Conservation (phyloP, 2,113 vertebrate genomes). For the Dasyprocta punctata region DNA sequence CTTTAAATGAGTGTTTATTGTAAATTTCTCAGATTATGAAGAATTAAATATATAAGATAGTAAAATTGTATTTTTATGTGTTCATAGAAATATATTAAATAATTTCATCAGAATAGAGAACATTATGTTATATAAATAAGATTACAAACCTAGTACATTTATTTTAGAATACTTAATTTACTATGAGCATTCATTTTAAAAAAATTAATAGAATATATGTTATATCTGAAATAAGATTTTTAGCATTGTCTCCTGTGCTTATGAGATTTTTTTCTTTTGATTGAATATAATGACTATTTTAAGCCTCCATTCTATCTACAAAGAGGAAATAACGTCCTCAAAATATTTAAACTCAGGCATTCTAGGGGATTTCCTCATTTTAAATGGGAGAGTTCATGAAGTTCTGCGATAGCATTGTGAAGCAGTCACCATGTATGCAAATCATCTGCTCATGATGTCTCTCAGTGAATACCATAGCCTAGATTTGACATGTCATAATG, state of each 20-base stretch:
- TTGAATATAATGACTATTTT: background rate
- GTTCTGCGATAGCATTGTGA: background rate
- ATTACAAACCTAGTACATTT: background rate
- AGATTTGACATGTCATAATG: background rate
- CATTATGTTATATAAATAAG: background rate
- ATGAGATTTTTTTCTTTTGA: background rate
- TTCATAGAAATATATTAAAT: background rate
- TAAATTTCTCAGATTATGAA: too few species aligned
- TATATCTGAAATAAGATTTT: background rate
- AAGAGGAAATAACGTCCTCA: background rate
- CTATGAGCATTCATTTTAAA: background rate
- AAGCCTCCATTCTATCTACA: background rate
- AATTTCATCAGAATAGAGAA: background rate
- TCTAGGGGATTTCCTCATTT: background rate
- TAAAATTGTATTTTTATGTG: too few species aligned
- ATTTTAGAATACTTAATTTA: background rate
- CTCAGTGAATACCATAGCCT: background rate
- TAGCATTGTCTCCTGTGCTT: background rate
- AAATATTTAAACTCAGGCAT: background rate
- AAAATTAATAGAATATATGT: background rate
- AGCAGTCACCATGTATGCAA: background rate
- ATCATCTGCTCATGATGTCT: background rate
- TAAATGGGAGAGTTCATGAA: background rate
- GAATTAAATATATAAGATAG: too few species aligned
- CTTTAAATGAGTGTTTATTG: background rate